phyloP scores from a whole-genome alignment of 2,113 vertebrate species.

The Erinaceus europaeus region DNA sequence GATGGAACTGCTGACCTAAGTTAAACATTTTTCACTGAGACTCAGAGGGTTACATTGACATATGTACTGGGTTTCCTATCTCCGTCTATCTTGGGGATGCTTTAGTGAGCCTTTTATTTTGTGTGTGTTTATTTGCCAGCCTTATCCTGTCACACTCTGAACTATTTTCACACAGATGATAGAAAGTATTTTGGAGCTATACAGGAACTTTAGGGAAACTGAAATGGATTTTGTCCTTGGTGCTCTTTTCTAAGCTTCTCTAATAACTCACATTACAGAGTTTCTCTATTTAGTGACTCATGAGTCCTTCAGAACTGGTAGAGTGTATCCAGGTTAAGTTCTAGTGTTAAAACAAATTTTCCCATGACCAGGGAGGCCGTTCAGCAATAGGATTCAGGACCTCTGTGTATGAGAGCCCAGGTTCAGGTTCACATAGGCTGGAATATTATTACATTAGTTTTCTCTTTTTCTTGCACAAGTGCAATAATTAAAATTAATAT shows the following conservation, averaged over 20 bases:
- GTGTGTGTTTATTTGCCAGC: slow-evolving; percentile 22
- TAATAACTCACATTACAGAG: not conserved
- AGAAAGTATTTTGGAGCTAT: not conserved
- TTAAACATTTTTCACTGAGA: not conserved
- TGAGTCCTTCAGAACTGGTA: not conserved
- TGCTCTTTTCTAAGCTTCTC: not conserved
- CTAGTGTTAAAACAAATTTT: not conserved
- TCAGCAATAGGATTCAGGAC: no score
- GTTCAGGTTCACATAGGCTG: no score
- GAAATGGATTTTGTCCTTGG: not conserved
- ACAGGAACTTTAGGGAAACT: not conserved
- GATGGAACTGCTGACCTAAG: not conserved
- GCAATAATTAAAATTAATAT: no score
- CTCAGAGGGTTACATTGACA: not conserved
- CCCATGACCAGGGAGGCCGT: no score
- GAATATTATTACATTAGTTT: no score
- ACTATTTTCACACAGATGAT: not conserved
- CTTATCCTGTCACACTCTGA: not conserved
- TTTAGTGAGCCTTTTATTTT: not conserved
- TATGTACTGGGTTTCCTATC: not conserved
- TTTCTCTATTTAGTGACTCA: not conserved
- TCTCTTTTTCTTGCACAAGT: no score
- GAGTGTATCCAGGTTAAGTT: not conserved
- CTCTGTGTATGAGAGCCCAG: no score
- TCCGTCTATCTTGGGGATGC: not conserved